Base-by-base conservation (phyloP, 2,888 invertebrate species). In the Eupithecia insigniata region DNA sequence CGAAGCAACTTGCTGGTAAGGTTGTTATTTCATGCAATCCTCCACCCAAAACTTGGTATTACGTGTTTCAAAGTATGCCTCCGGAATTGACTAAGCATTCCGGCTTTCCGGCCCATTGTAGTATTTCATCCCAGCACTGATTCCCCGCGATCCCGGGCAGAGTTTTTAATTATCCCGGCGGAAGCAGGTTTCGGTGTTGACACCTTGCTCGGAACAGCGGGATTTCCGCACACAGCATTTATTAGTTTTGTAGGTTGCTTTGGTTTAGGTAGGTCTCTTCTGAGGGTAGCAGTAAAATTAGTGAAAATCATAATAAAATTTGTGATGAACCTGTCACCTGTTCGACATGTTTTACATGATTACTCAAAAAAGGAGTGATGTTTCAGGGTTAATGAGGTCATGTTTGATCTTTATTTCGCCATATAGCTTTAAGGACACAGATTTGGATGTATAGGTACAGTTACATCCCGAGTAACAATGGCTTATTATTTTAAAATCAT, bases 141-240 rank as follows among this genome's bases (percentile, higher is more conserved):
- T 30, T 22, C 70, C 7, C 69, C 77, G 75, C 70, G 73, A 72
- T 73, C 78, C 81, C 76, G 79, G 76, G 73, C 88, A 90, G 87
- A 90, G 90, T 92, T 93, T 93, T 93, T 93, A 93, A 93, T 93
- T 93, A 93, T 92, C 88, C 87, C 82, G 84, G 80, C 81, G 82
- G 81, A 82, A 82, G 79, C 55, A 14, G 80, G 80, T 81, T 81
- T 81, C 83, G 80, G 79, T 85, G 89, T 89, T 88, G 89, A 89
- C 90, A 90, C 89, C 89, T 87, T 82, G 81, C 83, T 78, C 30
- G 64, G 69, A 71, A 43, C 68, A 71, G 66, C 69, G 36, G 71
- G 70, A 34, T 36, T 36, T 64, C 58, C 67, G 69, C 64, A 30
- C 64, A 61, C 51, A 65, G 28, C 32, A 39, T 18, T 71, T 65